A percentile compares a stretch with the other conserved stretches of the same genome.
phyloP scores from a whole-genome alignment of 2,113 vertebrate species.

The Recurvirostra avosetta region DNA sequence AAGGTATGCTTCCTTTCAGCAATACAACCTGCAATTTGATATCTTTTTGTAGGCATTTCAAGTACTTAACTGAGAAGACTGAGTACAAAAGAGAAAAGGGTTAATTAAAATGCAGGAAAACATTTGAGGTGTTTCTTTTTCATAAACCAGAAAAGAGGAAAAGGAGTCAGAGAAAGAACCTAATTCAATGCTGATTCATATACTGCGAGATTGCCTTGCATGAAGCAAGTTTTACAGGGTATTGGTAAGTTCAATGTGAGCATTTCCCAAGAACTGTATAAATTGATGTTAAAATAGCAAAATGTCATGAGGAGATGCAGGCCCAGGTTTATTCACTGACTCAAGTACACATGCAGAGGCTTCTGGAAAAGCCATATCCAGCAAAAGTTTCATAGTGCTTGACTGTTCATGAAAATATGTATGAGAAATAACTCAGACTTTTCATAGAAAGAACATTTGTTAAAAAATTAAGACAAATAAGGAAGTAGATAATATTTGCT shows the following conservation, averaged over 20 bases:
- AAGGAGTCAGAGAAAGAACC: too few relatives aligned
- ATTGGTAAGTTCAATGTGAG: neutral
- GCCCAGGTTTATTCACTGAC: neutral
- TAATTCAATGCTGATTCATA: too few relatives aligned
- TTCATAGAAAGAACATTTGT: neutral
- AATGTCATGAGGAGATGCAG: neutral
- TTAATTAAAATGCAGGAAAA: too few relatives aligned
- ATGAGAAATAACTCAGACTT: neutral
- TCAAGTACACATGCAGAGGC: neutral
- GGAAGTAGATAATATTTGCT: neutral
- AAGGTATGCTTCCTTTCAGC: too few relatives aligned
- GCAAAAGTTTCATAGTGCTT: neutral
- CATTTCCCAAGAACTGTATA: neutral
- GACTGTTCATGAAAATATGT: neutral
- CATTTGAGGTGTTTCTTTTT: too few relatives aligned
- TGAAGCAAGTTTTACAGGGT: too few relatives aligned
- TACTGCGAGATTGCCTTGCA: too few relatives aligned
- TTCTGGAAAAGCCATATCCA: neutral
- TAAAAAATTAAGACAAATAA: neutral
- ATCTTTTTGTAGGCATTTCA: too few relatives aligned
- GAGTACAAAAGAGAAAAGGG: too few relatives aligned
- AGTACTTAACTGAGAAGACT: too few relatives aligned
- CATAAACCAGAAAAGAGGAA: too few relatives aligned
- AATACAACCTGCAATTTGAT: too few relatives aligned
- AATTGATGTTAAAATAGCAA: neutral